Evolutionary conservation across 2,113 vertebrate species (phyloP).

Genomic region (Ibidorhyncha struthersii): DNA sequence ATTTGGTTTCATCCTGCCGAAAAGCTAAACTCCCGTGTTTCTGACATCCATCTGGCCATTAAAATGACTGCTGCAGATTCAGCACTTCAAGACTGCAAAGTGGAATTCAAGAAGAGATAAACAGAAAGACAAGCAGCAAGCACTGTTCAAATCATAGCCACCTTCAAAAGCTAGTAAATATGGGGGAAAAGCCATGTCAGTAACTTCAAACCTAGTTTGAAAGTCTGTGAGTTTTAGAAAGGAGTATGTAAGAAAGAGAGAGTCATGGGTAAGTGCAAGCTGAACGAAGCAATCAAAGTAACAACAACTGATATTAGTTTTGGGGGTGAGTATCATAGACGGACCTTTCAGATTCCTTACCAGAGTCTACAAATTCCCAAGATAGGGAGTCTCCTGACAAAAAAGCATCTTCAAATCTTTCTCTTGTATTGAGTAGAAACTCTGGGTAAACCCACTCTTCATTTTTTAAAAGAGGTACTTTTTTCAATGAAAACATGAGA

Average conservation of each 20-base stretch:
- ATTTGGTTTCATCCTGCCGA: neutral
- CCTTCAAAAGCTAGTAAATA: neutral
- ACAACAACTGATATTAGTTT: neutral
- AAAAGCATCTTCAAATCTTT: neutral
- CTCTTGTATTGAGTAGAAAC: neutral
- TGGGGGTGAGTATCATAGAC: neutral
- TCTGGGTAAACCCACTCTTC: neutral
- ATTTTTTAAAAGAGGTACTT: neutral
- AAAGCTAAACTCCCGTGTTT: neutral
- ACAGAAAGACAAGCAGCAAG: neutral
- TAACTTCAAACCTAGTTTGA: neutral
- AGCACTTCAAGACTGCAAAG: neutral
- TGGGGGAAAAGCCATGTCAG: fast-evolving
- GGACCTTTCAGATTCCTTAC: neutral
- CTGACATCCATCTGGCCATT: neutral
- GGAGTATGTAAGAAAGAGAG: neutral
- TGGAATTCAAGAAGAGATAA: conserved; percentile 5
- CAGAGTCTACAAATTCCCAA: neutral
- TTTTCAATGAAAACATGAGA: neutral
- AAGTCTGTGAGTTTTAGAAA: neutral
- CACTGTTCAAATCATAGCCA: neutral
- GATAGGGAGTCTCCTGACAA: neutral
- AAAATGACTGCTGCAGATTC: neutral
- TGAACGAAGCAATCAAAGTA: neutral
- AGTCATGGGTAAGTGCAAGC: neutral